Base-by-base conservation (phyloP, 2,888 invertebrate species). In the Polylopha cassiicola region DNA sequence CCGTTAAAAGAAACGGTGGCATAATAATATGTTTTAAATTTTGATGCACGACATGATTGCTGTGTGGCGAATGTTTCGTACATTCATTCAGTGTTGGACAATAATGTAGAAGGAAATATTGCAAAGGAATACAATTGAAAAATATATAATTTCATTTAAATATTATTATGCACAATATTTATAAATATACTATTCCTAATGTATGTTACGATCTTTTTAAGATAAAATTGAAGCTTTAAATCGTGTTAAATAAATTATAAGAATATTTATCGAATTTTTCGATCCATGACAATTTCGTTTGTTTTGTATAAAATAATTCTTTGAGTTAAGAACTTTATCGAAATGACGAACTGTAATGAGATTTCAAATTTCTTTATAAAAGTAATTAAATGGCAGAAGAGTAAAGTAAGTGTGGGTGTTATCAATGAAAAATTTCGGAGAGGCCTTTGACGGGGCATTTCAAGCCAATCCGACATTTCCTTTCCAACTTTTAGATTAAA, bases 221-320 rank as follows among this genome's bases (percentile, higher is more conserved):
- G 73, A 68, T 68, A 65, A 75, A 78, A 79, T 71, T 57, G 59
- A 79, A 81, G 81, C 82, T 82, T 82, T 82, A 82, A 81, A 78
- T 81, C 80, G 80, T 73, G 61, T 73, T 73, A 71, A 70, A 76
- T 63, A 66, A 65, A 50, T 41, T 41, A 26, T 41, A 51, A 55
- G 52, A 62, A 57, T 56, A 64, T 65, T 55, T 64, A 55, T 51
- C 47, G 49, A 55, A 56, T 46, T 53, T 44, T 49, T 59, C 46
- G 43, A 49, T 48, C 45, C 50, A 47, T 42, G 43, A 45, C 50
- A 36, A 37, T 43, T 44, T 14, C 33, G 37, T 39, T 43, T 45
- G 41, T 45, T 52, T 24, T 13, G 16, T 41, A 14, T 33, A 49
- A 52, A 49, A 53, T 20, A 51, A 43, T 48, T 48, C 44, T 49